Base-by-base conservation (phyloP, 92 coral and sea anemone species). In the Porites rus region DNA sequence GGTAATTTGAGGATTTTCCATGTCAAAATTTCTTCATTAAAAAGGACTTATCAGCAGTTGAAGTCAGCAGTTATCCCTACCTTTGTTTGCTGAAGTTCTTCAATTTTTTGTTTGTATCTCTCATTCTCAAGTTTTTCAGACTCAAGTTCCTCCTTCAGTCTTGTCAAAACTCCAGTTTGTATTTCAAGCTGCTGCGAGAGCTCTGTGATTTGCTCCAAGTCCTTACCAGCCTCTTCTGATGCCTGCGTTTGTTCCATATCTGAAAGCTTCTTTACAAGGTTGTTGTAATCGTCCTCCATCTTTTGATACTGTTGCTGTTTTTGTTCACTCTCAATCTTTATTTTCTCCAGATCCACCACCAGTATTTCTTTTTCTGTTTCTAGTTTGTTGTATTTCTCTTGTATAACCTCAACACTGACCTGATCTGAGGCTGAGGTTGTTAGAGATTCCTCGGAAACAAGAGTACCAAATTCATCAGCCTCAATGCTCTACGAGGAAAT, bases 291-390 rank as follows among this genome's bases (percentile, higher is more conserved):
- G 10, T 85, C 85, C 83, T 65, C 62, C 65, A 85, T 20, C 51
- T 76, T 58, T 13, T 10, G 62, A 52, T 11, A 85, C 50, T 67
- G 83, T 72, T 86, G 86, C 70, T 74, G 67, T 12, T 75, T 73
- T 54, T 89, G 90, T 72, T 89, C 80, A 17, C 82, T 89, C 70
- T 89, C 91, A 51, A 81, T 83, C 79, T 51, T 86, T 59, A 92
- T 8, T 72, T 86, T 82, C 20, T 89, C 93, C 59, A 89, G 54
- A 77, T 89, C 91, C 76, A 89, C 91, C 52, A 52, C 79, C 83
- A 92, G 69, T 25, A 92, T 84, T 65, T 84, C 94, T 69, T 84
- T 88, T 38, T 92, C 92, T 10, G 88, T 88, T 69, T 84, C 88
- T 6, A 80, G 59, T 62, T 85, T 77, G 9, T 52, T 69, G 73